These are phyloP conservation scores for Tetranychus truncatus DNA, from an alignment of 2,888 invertebrate species.

Conservation along the genomic window DNA sequence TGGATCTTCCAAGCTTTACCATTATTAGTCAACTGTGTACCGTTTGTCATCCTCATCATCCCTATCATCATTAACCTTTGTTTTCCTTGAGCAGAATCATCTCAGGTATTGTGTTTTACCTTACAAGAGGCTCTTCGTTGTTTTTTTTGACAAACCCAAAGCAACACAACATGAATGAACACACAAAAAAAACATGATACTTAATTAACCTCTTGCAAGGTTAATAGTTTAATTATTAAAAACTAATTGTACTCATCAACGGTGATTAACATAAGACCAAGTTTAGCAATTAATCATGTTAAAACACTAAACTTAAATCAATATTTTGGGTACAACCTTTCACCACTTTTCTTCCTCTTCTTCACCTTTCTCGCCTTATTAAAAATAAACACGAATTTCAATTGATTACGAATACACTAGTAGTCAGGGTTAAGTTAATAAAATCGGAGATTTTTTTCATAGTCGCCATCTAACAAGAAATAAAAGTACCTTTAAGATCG, in stretches of 20 bases:
- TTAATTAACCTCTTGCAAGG: background rate
- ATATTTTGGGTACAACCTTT: too few species aligned
- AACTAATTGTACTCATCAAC: background rate
- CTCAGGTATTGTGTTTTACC: background rate
- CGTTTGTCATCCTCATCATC: background rate
- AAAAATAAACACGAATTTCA: too few species aligned
- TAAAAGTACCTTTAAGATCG: too few species aligned
- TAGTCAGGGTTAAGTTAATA: too few species aligned
- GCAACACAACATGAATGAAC: background rate
- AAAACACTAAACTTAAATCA: too few species aligned
- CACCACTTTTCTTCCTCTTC: too few species aligned
- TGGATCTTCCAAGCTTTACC: background rate
- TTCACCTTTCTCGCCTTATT: too few species aligned
- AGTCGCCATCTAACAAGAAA: too few species aligned
- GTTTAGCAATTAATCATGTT: too few species aligned
- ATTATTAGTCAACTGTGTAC: background rate
- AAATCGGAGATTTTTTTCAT: too few species aligned
- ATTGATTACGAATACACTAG: too few species aligned
- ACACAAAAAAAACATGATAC: background rate
- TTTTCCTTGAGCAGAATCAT: background rate
- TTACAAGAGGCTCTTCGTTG: background rate
- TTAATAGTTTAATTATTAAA: background rate
- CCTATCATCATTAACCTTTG: background rate
- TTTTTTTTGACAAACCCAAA: background rate
- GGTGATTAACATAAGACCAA: too few species aligned